Conservation (phyloP, 2,888 invertebrate species). For the Eugnorisma glareosa region DNA sequence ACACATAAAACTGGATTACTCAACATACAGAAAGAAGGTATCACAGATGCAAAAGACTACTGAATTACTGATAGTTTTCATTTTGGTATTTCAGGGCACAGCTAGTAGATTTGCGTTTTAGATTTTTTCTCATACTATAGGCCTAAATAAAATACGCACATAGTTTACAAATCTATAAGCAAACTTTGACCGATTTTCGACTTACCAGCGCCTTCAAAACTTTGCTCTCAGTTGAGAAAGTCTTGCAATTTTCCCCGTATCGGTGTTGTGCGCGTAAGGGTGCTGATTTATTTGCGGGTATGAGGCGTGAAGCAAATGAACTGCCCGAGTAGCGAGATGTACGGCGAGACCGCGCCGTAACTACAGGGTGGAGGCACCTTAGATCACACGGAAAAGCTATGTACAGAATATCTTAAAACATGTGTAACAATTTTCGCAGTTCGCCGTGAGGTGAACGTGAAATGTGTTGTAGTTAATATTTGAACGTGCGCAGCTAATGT, state of each 20-base stretch:
- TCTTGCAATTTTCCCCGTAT: conserved; percentile 79
- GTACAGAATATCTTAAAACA: conserved; percentile 71
- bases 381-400: conserved; percentile 70
- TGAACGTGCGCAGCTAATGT: conserved; percentile 56
- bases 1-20: conserved; percentile 25
- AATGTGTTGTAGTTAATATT: conserved; percentile 64
- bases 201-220: conserved; percentile 53
- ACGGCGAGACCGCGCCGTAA: conserved; percentile 82
- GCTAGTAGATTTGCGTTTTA: background rate
- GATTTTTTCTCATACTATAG: background rate
- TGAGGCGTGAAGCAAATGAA: conserved; percentile 89
- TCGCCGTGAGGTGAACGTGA: conserved; percentile 61
- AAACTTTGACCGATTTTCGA: conserved; percentile 47
- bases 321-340: conserved; percentile 85
- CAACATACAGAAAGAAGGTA: background rate
- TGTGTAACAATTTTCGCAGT: conserved; percentile 69
- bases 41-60: background rate
- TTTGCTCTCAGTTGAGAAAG: conserved; percentile 70
- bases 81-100: background rate
- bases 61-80: background rate
- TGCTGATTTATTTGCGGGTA: conserved; percentile 89
- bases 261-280: conserved; percentile 77
- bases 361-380: conserved; percentile 71
- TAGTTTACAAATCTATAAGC: conserved; percentile 26
- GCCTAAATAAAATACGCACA: background rate